Conservation (phyloP, 2,113 vertebrate species). For the Odocoileus virginianus region DNA sequence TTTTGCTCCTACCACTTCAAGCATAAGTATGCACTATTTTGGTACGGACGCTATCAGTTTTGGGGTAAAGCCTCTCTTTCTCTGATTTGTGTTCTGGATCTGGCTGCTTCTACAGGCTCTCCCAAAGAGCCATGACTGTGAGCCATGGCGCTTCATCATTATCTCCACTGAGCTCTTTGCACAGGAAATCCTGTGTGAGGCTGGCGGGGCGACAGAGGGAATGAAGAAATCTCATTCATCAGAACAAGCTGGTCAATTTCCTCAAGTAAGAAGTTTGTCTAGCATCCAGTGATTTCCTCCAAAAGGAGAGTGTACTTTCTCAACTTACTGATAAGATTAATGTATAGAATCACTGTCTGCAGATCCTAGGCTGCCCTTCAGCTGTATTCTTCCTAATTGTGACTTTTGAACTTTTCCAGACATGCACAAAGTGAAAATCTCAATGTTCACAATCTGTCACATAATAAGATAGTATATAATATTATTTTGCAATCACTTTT, state of each 20-base stretch:
- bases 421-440: not conserved
- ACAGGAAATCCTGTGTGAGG: not conserved
- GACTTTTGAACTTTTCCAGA: not conserved
- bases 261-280: not conserved
- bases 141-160: not conserved
- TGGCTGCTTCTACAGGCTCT: not conserved
- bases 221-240: not conserved
- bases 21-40: not conserved
- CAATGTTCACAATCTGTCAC: not conserved
- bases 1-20: not conserved
- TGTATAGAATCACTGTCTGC: not conserved
- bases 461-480: not conserved
- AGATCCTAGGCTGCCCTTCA: not conserved
- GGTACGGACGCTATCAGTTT: not conserved
- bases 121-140: not conserved
- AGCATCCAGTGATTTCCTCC: slow-evolving; percentile 42
- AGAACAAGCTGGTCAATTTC: not conserved
- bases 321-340: slow-evolving; percentile 25
- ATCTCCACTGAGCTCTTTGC: not conserved
- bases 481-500: not conserved
- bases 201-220: not conserved
- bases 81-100: not conserved
- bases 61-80: not conserved
- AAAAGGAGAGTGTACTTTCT: not conserved
- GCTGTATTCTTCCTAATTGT: not conserved